Conservation (phyloP, 2,888 invertebrate genomes). For the Pediacus dermestoides region DNA sequence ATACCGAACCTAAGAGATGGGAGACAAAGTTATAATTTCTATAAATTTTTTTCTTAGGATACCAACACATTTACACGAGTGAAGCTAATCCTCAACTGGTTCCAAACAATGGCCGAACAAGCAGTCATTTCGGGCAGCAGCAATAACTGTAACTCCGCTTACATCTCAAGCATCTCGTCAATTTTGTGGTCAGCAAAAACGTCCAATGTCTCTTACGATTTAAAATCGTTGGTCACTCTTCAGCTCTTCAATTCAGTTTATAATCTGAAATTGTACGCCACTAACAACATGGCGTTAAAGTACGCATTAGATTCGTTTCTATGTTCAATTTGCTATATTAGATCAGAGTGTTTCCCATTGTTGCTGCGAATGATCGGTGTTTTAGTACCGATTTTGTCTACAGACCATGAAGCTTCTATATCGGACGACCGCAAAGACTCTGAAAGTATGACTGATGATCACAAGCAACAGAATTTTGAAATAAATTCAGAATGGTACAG, state of each 20-base stretch:
- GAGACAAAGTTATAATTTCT: neutral
- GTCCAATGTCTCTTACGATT: slow-evolving; percentile 59
- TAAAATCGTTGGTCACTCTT: slow-evolving; percentile 66
- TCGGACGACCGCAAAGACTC: slow-evolving; percentile 57
- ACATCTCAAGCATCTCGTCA: slow-evolving; percentile 76
- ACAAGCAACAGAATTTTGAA: slow-evolving; percentile 58
- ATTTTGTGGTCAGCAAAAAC: slow-evolving; percentile 74
- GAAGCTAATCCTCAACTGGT: slow-evolving; percentile 70
- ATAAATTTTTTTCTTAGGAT: slow-evolving; percentile 46
- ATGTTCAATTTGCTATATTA: slow-evolving; percentile 82
- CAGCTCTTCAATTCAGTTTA: slow-evolving; percentile 75
- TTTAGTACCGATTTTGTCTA: slow-evolving; percentile 52
- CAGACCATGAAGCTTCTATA: slow-evolving; percentile 54
- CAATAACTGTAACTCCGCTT: slow-evolving; percentile 52
- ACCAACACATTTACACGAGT: slow-evolving; percentile 59
- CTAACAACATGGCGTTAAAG: slow-evolving; percentile 70
- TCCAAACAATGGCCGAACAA: slow-evolving; percentile 57
- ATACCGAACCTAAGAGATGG: too few species aligned
- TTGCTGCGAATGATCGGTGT: slow-evolving; percentile 72
- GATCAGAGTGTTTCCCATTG: slow-evolving; percentile 71
- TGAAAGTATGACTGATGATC: slow-evolving; percentile 64
- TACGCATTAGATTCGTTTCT: slow-evolving; percentile 80
- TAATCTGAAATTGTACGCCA: slow-evolving; percentile 70
- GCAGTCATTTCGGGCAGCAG: slow-evolving; percentile 46
- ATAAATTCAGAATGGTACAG: slow-evolving; percentile 57